Evolutionary conservation across 2,797 vertebrate genomes (phyloP).

Genomic region (Eulemur mongoz): DNA sequence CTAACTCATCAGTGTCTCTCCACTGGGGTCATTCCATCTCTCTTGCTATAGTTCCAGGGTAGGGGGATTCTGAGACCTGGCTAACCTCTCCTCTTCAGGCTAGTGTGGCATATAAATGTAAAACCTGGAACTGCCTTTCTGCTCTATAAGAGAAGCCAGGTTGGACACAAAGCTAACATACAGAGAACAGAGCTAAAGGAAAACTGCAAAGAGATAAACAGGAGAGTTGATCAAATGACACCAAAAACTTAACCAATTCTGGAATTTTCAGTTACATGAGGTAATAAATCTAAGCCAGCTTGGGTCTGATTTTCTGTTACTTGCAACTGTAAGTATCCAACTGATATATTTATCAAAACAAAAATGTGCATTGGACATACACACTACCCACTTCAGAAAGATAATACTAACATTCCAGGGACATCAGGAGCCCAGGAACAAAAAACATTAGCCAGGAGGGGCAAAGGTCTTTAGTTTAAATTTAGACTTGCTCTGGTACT

Average conservation of each 20-base stretch:
- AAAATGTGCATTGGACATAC: slow-evolving; percentile 16
- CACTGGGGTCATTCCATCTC: neutral
- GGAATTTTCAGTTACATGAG: slow-evolving; percentile 39
- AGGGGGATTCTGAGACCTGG: neutral
- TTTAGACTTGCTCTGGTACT: neutral
- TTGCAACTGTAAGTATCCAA: slow-evolving; percentile 6
- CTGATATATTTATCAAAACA: neutral
- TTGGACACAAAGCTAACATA: neutral
- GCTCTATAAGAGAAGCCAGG: neutral
- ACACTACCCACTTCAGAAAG: neutral
- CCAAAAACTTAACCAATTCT: slow-evolving; percentile 2
- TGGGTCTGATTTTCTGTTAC: slow-evolving; percentile 50
- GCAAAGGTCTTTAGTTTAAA: slow-evolving; percentile 44
- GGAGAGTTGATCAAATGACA: neutral
- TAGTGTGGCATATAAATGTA: neutral
- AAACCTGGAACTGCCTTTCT: slow-evolving; percentile 1
- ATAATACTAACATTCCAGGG: neutral
- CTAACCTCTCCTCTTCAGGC: neutral
- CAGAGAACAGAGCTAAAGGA: neutral
- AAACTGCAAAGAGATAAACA: slow-evolving; percentile 20
- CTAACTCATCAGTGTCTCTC: neutral
- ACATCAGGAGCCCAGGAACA: neutral
- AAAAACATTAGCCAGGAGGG: neutral
- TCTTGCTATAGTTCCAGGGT: neutral
- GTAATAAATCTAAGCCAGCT: slow-evolving; percentile 30